Percentiles rank a stretch among this genome's conserved stretches.
Evolutionary conservation across 2,888 invertebrate species (phyloP).

Genomic region (Hirtodrosophila trivittata): DNA sequence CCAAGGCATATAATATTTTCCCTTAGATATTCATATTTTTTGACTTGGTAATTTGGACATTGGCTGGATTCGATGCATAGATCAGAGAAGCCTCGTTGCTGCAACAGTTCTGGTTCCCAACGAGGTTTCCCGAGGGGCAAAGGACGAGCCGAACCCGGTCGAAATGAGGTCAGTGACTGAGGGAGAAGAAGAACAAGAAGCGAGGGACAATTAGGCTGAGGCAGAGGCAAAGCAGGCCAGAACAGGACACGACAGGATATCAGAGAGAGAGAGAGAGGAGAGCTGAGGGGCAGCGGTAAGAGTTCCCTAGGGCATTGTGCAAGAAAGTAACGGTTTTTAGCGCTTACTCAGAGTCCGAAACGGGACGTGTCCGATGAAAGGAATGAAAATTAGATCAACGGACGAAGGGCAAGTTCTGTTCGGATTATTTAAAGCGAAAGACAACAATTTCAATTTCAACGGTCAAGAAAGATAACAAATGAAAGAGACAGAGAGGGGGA

Average conservation of each 20-base stretch:
- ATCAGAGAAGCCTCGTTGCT: too few species aligned
- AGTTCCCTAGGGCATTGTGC: conserved; percentile 42
- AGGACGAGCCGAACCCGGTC: conserved; percentile 41
- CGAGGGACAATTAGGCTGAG: conserved; percentile 37
- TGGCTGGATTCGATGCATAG: background rate
- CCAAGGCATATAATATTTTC: too few species aligned
- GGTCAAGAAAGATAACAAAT: background rate
- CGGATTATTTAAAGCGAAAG: conserved; percentile 50
- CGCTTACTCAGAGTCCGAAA: conserved; percentile 26
- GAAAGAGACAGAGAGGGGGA: background rate
- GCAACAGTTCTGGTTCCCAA: too few species aligned
- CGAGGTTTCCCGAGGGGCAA: background rate
- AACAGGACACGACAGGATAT: conserved; percentile 8
- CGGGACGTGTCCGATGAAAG: conserved; percentile 56
- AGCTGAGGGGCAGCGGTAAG: conserved; percentile 10
- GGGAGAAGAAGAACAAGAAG: conserved; percentile 10
- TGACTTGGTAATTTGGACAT: too few species aligned
- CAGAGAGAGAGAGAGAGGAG: background rate
- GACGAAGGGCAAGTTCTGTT: conserved; percentile 48
- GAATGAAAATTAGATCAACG: conserved; percentile 64
- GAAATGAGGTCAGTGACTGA: conserved; percentile 76
- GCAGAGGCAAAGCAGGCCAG: conserved; percentile 28
- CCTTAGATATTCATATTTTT: too few species aligned
- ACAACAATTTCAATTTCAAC: conserved; percentile 47
- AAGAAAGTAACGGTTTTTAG: conserved; percentile 51